These are phyloP conservation scores for Bedellia somnulentella DNA, from an alignment of 2,888 invertebrate species.

Conservation along the genomic window DNA sequence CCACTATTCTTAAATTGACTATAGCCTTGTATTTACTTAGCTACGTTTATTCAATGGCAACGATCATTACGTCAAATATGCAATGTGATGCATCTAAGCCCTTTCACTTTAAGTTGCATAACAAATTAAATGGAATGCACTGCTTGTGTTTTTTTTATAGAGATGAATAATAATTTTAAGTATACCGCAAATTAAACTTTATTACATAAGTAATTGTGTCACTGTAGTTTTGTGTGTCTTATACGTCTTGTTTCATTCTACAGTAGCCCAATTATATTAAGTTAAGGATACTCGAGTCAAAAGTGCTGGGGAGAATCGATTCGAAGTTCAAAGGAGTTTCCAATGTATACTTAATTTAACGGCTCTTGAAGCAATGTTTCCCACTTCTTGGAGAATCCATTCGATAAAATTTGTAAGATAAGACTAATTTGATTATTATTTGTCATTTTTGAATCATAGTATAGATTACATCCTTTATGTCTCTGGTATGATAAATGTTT, in stretches of 20 bases:
- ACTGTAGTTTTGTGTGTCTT: background rate
- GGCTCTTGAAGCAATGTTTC: conserved; percentile 17
- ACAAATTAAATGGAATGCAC: background rate
- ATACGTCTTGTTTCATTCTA: conserved; percentile 8
- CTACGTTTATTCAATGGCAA: too few species aligned
- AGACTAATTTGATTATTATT: too few species aligned
- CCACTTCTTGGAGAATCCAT: too few species aligned
- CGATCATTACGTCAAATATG: background rate
- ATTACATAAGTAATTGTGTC: background rate
- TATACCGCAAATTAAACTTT: background rate
- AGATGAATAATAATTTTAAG: background rate
- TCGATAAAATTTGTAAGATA: too few species aligned
- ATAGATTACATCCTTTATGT: too few species aligned
- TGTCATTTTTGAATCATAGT: too few species aligned
- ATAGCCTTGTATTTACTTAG: too few species aligned
- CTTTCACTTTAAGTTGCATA: background rate
- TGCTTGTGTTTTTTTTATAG: background rate
- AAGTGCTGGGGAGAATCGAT: too few species aligned
- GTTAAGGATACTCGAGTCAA: conserved; percentile 20
- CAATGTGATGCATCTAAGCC: background rate
- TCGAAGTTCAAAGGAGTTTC: conserved; percentile 34
- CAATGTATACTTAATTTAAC: conserved; percentile 41
- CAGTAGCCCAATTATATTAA: conserved; percentile 18
- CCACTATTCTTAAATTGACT: too few species aligned
- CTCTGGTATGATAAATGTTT: too few species aligned